Base-by-base conservation (phyloP, 2,888 invertebrate genomes). In the Lamproptera curius region DNA sequence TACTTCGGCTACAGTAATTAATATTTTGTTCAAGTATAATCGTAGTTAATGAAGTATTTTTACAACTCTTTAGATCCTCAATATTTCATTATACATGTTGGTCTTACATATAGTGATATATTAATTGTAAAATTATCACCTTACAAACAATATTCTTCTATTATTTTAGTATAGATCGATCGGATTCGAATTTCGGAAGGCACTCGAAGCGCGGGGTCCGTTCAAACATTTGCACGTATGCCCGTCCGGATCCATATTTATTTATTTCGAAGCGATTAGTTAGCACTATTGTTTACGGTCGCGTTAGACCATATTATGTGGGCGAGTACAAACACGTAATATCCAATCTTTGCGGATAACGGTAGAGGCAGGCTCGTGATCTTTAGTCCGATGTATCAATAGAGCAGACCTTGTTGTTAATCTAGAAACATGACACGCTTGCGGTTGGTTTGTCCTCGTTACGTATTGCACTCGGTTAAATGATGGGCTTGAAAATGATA, bases 321-420 rank as follows among this genome's bases (percentile, higher is more conserved):
- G 16, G 46, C 23, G 40, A 49, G 54, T 48, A 49, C 49, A 58
- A 58, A 48, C 48, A 56, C 54, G 51, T 53, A 51, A 56, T 50
- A 54, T 51, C 48, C 47, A 53, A 59, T 57, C 56, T 62, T 59
- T 57, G 49, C 56, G 51, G 52, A 54, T 53, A 42, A 26, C 48
- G 39, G 37, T 28, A n/a, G n/a, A 16, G 11, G 20, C 28, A 36
- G 46, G 41, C 42, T 54, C 54, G 42, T 36, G 16, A 26, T 40
- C 56, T 48, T 55, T 59, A 61, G 62, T 63, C 58, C 59, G 52
- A 23, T 55, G 55, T 60, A 56, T 60, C 59, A 59, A 60, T 60
- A 54, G 57, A 50, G 42, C 42, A 52, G 51, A 61, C 57, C 59
- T 62, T 59, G 57, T 60, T 51, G 45, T 35, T 47, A 42, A 51